Percentiles rank a stretch among this genome's conserved stretches.
Evolutionary conservation across 2,797 vertebrate genomes (phyloP).

Genomic region (Ambastaia sidthimunki): DNA sequence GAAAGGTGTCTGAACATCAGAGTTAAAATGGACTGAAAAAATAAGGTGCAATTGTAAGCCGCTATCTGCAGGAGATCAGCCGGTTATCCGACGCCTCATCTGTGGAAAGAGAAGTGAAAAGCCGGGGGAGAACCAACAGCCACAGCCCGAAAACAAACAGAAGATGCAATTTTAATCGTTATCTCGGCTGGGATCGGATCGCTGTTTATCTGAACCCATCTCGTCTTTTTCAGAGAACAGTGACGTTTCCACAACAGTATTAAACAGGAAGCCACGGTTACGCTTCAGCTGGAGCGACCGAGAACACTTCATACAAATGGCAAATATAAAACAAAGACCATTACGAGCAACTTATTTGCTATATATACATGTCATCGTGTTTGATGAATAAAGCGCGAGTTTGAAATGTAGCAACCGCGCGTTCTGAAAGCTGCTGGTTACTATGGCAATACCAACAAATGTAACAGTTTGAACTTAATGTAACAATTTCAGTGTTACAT

Average conservation of each 20-base stretch:
- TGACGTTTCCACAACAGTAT: constrained; percentile 81
- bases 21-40: constrained; percentile 75
- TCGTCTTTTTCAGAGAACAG: constrained; percentile 78
- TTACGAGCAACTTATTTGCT: background rate
- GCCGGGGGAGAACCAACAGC: constrained; percentile 69
- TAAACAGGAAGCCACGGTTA: constrained; percentile 78
- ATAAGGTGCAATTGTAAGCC: constrained; percentile 79
- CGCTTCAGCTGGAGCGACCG: constrained; percentile 58
- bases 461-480: background rate
- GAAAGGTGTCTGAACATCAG: constrained; percentile 65
- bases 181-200: constrained; percentile 81
- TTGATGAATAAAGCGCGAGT: constrained; percentile 23
- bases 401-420: background rate
- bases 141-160: constrained; percentile 82
- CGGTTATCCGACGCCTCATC: constrained; percentile 79
- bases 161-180: constrained; percentile 83
- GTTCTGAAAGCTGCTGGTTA: constrained; percentile 1
- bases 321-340: background rate
- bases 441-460: constrained; percentile 6
- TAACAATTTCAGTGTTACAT: background rate
- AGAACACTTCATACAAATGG: constrained; percentile 1
- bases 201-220: constrained; percentile 78
- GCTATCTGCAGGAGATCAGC: constrained; percentile 78
- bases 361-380: background rate
- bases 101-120: constrained; percentile 78